Evolutionary conservation across 2,113 vertebrate species (phyloP), one percentile per base, ranked within the genome.

Genomic region (Penelope pileata): DNA sequence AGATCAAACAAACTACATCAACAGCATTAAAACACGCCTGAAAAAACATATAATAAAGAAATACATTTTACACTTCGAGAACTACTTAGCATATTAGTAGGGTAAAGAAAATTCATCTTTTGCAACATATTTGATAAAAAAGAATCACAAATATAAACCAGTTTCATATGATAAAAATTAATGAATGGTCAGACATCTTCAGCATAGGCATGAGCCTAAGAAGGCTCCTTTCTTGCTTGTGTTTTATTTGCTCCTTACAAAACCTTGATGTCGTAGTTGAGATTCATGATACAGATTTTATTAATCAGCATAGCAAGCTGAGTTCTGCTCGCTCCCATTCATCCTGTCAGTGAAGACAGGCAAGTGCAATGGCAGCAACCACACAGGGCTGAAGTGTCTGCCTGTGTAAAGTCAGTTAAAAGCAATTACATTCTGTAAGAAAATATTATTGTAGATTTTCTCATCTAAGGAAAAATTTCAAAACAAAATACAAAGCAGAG

Each of bases 1-100:
- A 90, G 83, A 96, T 96, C 94, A 97, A 96, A 96, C 75, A 72
- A 88, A 62, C 82, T 45, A 60, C 83, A 75, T 77, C 29, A 91
- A 82, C 74, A 92, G 66, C 66, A 60, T 24, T 70, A 58, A 53
- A 92, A 87, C 80, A 92, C 32, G 48, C 87, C 82, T 58, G 86
- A 92, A 76, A 96, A 91, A 73, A 42, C 51, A 90, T 24, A 77
- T 62, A 82, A 36, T 18, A 86, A 72, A 88, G 67, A 86, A 93
- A 79, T n/a, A 11, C 1, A 40, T 53, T 78, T 88, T 86, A 24
- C 22, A 64, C 56, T 81, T 62, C 51, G 42, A 86, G 36, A 83
- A 40, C 36, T 83, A 7, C 26, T 67, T 77, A 51, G 26, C 23
- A 24, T n/a, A 32, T 32, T 32, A 88, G 64, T 8, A 22, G 34